These are phyloP conservation scores for Caenorhabditis angaria DNA, from an alignment of 2,888 invertebrate species.

Conservation along the genomic window DNA sequence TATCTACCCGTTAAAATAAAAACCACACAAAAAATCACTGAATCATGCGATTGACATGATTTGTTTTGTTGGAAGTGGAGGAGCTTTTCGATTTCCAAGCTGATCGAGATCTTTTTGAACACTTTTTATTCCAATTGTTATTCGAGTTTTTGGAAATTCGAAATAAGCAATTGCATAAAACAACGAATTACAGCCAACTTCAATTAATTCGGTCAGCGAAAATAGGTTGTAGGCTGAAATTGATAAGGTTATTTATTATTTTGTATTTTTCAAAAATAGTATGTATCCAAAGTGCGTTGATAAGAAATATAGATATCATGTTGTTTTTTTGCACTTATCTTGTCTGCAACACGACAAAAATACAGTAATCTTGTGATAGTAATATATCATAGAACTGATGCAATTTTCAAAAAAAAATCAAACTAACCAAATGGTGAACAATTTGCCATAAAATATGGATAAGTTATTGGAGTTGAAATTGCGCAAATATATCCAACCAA, in stretches of 20 bases:
- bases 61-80: slow-evolving; percentile 32
- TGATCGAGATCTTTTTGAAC: slow-evolving; percentile 30
- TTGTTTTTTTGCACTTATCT: background rate
- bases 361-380: too few species aligned
- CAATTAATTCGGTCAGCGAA: slow-evolving; percentile 65
- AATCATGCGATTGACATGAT: background rate
- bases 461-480: slow-evolving; percentile 67
- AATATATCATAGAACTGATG: too few species aligned
- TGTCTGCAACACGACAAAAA: too few species aligned
- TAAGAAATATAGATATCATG: background rate
- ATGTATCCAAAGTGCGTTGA: background rate
- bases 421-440: slow-evolving; percentile 56
- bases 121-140: slow-evolving; percentile 50
- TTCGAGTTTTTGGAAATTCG: slow-evolving; percentile 59
- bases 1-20: background rate
- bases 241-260: background rate
- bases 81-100: slow-evolving; percentile 20
- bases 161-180: slow-evolving; percentile 65
- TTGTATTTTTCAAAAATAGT: background rate
- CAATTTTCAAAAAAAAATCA: too few species aligned
- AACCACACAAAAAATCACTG: background rate
- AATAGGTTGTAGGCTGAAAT: slow-evolving; percentile 67
- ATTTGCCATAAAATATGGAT: slow-evolving; percentile 58
- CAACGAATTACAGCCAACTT: slow-evolving; percentile 65
- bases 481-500: slow-evolving; percentile 61